phyloP scores from a whole-genome alignment of 2,888 invertebrate genomes.

The Acholoe squamosa region DNA sequence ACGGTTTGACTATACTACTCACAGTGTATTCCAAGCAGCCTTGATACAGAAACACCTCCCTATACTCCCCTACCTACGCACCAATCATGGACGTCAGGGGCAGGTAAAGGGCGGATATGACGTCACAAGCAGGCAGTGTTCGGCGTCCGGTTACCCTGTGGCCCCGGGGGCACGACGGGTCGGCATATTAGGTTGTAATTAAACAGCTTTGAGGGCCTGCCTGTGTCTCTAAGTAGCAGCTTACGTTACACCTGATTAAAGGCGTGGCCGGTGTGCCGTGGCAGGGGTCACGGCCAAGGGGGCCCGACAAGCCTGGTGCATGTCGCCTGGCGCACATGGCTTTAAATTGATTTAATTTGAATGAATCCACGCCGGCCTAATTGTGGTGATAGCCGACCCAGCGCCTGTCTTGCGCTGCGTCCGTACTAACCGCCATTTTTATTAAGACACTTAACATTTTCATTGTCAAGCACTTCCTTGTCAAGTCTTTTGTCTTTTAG shows the following conservation, averaged over 20 bases:
- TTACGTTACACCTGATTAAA: conserved; percentile 40
- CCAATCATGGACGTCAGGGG: background rate
- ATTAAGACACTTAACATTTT: no score
- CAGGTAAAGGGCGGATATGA: conserved; percentile 11
- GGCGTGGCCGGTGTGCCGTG: background rate
- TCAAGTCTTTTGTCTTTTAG: no score
- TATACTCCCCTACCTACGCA: background rate
- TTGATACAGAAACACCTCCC: background rate
- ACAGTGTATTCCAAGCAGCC: background rate
- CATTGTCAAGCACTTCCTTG: no score
- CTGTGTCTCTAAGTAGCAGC: conserved; percentile 1
- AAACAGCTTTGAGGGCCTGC: conserved; percentile 28
- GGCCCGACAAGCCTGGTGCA: background rate
- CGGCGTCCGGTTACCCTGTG: conserved; percentile 33
- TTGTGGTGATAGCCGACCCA: background rate
- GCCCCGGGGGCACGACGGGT: background rate
- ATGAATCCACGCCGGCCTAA: conserved; percentile 21
- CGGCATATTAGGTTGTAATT: conserved; percentile 55
- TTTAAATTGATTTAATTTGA: conserved; percentile 21
- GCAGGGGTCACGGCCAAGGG: conserved; percentile 20
- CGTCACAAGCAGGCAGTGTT: conserved; percentile 27
- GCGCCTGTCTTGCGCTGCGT: no score
- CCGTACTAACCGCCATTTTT: no score
- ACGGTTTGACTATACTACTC: background rate
- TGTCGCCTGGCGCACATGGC: background rate